These are phyloP conservation scores for Tachysurus fulvidraco DNA, from an alignment of 2,113 vertebrate genomes.

Conservation along the genomic window DNA sequence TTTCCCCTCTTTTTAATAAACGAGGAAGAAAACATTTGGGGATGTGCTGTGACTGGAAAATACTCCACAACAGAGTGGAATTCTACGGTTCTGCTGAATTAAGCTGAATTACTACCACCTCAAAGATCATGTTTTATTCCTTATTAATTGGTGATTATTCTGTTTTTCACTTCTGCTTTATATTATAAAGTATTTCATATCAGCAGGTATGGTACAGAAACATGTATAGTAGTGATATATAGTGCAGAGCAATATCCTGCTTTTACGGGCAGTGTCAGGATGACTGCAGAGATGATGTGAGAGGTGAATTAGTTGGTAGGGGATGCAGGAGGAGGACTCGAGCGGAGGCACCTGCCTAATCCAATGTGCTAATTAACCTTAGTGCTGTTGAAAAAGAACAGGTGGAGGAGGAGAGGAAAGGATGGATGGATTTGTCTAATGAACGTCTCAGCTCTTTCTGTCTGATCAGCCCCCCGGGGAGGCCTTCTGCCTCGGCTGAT, in stretches of 20 bases:
- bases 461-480: conserved; percentile 55
- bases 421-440: conserved; percentile 62
- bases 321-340: conserved; percentile 23
- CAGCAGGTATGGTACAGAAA: background rate
- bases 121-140: background rate
- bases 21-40: too few species aligned
- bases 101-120: background rate
- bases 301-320: background rate
- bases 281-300: background rate
- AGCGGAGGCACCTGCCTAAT: conserved; percentile 57
- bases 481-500: conserved; percentile 62
- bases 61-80: too few species aligned
- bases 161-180: background rate
- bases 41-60: background rate
- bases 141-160: background rate
- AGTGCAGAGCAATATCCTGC: background rate
- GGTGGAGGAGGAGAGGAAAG: conserved; percentile 49
- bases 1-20: background rate
- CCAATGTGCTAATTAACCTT: conserved; percentile 72
- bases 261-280: background rate
- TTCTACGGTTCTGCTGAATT: background rate
- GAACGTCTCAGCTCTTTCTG: conserved; percentile 63
- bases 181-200: background rate
- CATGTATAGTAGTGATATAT: background rate
- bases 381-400: conserved; percentile 58